These are phyloP conservation scores for Tenualosa ilisha DNA, from an alignment of 2,797 vertebrate genomes.

Conservation along the genomic window DNA sequence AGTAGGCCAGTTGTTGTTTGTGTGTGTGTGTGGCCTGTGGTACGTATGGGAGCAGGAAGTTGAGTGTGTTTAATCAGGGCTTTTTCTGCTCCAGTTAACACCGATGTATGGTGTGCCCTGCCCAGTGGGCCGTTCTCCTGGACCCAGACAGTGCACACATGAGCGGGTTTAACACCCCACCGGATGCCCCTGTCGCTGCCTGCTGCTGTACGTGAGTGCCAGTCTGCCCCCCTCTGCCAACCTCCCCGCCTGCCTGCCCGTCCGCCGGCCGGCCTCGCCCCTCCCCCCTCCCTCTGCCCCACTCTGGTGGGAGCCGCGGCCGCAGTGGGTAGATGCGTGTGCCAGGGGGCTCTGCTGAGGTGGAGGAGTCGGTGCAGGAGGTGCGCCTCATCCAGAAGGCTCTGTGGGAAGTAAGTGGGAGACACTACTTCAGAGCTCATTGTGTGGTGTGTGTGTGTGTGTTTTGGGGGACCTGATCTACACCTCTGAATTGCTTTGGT, in stretches of 20 bases:
- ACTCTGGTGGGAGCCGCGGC: too few species aligned
- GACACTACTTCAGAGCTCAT: conserved; percentile 42
- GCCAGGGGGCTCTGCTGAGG: conserved; percentile 47
- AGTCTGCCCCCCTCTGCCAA: too few species aligned
- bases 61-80: conserved; percentile 53
- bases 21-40: not conserved
- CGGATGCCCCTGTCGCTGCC: not conserved
- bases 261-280: too few species aligned
- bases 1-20: not conserved
- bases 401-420: conserved; percentile 70
- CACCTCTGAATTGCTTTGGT: not conserved
- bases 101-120: conserved; percentile 62
- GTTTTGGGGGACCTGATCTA: not conserved
- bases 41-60: conserved; percentile 52
- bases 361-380: conserved; percentile 72
- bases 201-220: not conserved
- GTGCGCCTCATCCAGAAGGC: conserved; percentile 69
- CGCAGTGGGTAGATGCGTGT: conserved; percentile 39
- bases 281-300: too few species aligned
- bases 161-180: not conserved
- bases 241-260: not conserved
- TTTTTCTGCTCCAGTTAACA: conserved; percentile 80
- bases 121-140: conserved; percentile 66
- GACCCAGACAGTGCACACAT: conserved; percentile 49
- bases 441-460: conserved; percentile 25